Evolutionary conservation across 2,797 vertebrate genomes (phyloP).

Genomic region (Liasis olivaceus): DNA sequence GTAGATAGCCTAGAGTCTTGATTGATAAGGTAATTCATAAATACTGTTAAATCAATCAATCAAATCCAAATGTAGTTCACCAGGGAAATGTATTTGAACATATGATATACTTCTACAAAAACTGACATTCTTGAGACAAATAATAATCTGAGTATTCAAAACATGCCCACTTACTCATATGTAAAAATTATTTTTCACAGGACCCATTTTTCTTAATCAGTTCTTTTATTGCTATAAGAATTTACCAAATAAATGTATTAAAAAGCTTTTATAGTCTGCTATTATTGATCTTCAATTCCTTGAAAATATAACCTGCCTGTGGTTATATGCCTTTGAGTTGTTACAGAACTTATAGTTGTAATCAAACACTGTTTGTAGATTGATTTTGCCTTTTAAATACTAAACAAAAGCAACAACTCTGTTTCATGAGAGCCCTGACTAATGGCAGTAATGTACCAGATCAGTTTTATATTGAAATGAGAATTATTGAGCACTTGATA

Average conservation of each 20-base stretch:
- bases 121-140: background rate
- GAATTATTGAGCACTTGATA: background rate
- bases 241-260: background rate
- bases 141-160: background rate
- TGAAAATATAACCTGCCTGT: background rate
- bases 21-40: background rate
- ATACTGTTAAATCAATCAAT: background rate
- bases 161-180: background rate
- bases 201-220: background rate
- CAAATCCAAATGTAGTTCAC: background rate
- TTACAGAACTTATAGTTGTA: background rate
- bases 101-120: background rate
- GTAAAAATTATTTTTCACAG: background rate
- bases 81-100: background rate
- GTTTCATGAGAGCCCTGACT: background rate
- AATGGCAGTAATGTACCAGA: background rate
- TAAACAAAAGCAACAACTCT: background rate
- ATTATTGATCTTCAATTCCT: background rate
- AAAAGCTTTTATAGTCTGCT: background rate
- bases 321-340: background rate
- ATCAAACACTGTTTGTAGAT: background rate
- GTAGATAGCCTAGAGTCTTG: background rate
- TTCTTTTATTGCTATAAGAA: background rate
- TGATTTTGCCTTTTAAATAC: background rate
- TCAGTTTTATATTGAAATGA: background rate